Evolutionary conservation across 2,797 vertebrate genomes (phyloP), one percentile per base, ranked within the genome.

Genomic region (Zenarchopterus dispar): DNA sequence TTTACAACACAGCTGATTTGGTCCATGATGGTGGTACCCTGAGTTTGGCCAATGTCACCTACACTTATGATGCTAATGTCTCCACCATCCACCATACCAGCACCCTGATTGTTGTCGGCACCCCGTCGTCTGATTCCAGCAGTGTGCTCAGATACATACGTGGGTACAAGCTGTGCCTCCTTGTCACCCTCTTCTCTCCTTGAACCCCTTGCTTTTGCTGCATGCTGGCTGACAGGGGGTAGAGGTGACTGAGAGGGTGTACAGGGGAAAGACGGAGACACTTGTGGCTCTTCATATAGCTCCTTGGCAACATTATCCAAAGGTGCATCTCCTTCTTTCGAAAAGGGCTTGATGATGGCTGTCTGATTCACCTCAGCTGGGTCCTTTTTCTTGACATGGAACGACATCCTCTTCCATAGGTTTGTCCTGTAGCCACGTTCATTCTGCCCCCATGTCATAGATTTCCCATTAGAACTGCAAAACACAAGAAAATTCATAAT

Each of bases 1-100:
- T 95, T 98, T 46, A 99, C 97, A 78, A 99, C 97, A 0, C 95
- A 95, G 87, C 96, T 98, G 89, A 99, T 99, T 83, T 99, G 98
- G 87, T 99, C 98, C 97, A 99, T 96, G 75, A 99, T 94, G 21
- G 96, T 94, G 46, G 94, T 94, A 11, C 95, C 95, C 90, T 96
- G 96, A 36, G 94, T 92, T 4, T 95, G 94, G 60, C 92, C 89
- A 3, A 89, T 86, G 52, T 91, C 89, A 0, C 87, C 90, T 56
- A 89, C 85, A 0, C 83, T 80, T 5, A 84, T 65, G 45, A 80
- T 51, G 10, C 86, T 86, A 1, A 88, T 77, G 59, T 89, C 86
- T 1, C 52, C 82, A 0, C 50, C 61, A 0, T 75, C 86, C 3
- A 33, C 8, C 23, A 62, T 7, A 0, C 9, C 56, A 0, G 28